These are phyloP conservation scores for Brachionus paranguensis DNA, from an alignment of 1,140 invertebrate species.

Conservation along the genomic window DNA sequence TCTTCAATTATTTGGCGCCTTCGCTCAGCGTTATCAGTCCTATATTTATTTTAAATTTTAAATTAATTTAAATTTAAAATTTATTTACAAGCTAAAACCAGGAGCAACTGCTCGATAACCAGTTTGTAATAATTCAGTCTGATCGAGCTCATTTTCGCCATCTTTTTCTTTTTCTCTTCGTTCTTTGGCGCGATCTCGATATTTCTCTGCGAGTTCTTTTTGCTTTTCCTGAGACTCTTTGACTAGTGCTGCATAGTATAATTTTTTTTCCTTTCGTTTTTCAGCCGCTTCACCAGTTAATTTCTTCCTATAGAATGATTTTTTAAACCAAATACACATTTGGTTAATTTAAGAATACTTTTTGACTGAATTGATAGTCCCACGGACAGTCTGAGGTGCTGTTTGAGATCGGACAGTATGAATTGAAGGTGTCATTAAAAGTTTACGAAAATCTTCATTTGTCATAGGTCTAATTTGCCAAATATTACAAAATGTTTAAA, in stretches of 20 bases:
- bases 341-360: not conserved
- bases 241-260: slow-evolving; percentile 79
- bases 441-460: slow-evolving; percentile 91
- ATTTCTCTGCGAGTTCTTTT: slow-evolving; percentile 88
- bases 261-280: slow-evolving; percentile 35
- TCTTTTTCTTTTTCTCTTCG: slow-evolving; percentile 76
- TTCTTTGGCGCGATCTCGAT: slow-evolving; percentile 85
- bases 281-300: not conserved
- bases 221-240: slow-evolving; percentile 92
- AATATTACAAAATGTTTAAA: not conserved
- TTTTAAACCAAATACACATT: too few species aligned
- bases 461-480: slow-evolving; percentile 61
- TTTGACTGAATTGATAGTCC: not conserved
- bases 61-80: not conserved
- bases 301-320: not conserved
- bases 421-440: slow-evolving; percentile 78
- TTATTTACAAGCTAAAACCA: slow-evolving; percentile 71
- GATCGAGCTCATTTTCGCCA: slow-evolving; percentile 60
- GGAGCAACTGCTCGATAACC: slow-evolving; percentile 91
- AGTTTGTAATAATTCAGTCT: slow-evolving; percentile 45
- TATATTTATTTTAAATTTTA: not conserved
- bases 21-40: slow-evolving; percentile 74
- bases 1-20: slow-evolving; percentile 92
- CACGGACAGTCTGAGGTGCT: not conserved
- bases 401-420: slow-evolving; percentile 1